A percentile compares a stretch with the other conserved stretches of the same genome.
These are phyloP conservation scores for Carabus problematicus DNA, from an alignment of 2,888 invertebrate genomes.

Conservation along the genomic window DNA sequence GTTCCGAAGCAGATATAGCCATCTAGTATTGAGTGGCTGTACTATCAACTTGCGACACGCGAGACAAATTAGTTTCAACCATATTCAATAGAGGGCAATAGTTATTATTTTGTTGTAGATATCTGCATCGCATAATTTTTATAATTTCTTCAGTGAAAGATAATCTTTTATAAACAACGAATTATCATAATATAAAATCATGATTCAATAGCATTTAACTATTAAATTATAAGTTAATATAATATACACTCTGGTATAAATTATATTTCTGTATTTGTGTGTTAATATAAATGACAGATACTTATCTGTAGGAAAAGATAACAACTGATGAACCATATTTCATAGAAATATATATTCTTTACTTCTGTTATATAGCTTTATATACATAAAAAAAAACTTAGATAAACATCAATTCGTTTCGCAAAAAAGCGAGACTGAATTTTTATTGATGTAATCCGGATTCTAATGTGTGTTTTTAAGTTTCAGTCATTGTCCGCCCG, in stretches of 20 bases:
- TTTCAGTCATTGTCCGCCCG: constrained; percentile 28
- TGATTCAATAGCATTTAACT: too few species aligned
- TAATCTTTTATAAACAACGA: too few species aligned
- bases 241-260: too few species aligned
- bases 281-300: background rate
- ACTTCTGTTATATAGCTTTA: constrained; percentile 14
- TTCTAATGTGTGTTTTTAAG: constrained; percentile 40
- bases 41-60: background rate
- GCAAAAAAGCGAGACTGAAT: constrained; percentile 24
- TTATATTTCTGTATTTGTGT: too few species aligned
- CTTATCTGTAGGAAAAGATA: background rate
- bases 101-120: too few species aligned
- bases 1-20: background rate
- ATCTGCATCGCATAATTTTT: too few species aligned
- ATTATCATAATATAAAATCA: too few species aligned
- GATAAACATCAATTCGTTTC: constrained; percentile 27
- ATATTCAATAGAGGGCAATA: too few species aligned
- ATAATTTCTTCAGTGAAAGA: too few species aligned
- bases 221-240: too few species aligned
- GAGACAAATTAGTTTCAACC: background rate
- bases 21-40: background rate
- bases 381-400: background rate
- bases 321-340: background rate
- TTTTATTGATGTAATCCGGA: constrained; percentile 40
- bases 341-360: constrained; percentile 1